Evolutionary conservation across 2,888 invertebrate species (phyloP).

Genomic region (Xestia c-nigrum): DNA sequence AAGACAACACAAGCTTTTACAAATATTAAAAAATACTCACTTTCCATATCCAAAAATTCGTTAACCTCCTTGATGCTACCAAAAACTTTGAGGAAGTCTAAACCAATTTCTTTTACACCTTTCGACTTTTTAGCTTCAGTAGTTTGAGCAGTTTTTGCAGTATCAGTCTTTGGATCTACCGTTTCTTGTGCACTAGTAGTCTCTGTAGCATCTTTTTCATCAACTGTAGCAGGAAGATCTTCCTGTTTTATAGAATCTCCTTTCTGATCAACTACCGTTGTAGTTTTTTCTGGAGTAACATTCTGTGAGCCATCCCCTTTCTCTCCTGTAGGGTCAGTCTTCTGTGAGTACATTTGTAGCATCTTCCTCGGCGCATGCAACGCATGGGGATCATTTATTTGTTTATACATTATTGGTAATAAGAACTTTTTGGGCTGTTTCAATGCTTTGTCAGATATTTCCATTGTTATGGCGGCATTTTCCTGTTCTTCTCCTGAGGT

Average conservation of each 20-base stretch:
- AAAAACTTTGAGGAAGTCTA: slow-evolving; percentile 80
- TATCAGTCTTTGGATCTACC: not conserved
- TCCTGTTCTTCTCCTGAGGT: slow-evolving; percentile 52
- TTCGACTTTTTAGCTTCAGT: not conserved
- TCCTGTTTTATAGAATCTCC: slow-evolving; percentile 12
- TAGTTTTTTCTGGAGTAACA: not conserved
- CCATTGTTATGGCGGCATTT: slow-evolving; percentile 64
- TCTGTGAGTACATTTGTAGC: slow-evolving; percentile 70
- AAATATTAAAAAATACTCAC: slow-evolving; percentile 74
- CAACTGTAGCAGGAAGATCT: not conserved
- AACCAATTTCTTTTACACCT: slow-evolving; percentile 50
- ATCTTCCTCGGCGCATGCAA: slow-evolving; percentile 67
- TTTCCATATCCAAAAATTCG: slow-evolving; percentile 81
- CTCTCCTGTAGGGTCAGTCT: slow-evolving; percentile 21
- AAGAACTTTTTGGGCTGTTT: slow-evolving; percentile 76
- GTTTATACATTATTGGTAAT: slow-evolving; percentile 73
- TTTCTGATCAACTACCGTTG: slow-evolving; percentile 29
- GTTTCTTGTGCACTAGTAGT: slow-evolving; percentile 15
- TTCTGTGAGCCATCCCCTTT: slow-evolving; percentile 33
- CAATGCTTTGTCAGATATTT: slow-evolving; percentile 33
- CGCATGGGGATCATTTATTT: slow-evolving; percentile 60
- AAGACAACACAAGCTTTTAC: not conserved
- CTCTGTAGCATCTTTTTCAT: slow-evolving; percentile 5
- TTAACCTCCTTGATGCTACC: slow-evolving; percentile 84
- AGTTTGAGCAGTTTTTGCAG: not conserved